Conservation (phyloP, 2,113 vertebrate species). For the Coptodon rendalli region DNA sequence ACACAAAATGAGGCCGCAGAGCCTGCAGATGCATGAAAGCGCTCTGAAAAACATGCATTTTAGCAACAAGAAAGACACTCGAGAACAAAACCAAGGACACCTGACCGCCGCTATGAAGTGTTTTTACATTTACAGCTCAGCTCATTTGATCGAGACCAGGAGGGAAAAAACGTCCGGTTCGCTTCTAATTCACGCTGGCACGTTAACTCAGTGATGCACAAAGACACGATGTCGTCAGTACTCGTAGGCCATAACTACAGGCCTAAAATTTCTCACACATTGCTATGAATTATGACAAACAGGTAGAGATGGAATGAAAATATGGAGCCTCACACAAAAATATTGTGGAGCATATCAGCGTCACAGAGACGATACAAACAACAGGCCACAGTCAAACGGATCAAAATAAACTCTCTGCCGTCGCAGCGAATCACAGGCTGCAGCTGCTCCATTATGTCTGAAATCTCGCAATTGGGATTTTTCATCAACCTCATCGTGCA, state of each 20-base stretch:
- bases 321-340: background rate
- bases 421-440: background rate
- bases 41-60: background rate
- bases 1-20: background rate
- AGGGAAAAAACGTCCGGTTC: background rate
- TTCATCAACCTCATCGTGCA: background rate
- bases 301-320: background rate
- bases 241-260: background rate
- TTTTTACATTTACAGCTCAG: background rate
- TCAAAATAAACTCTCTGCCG: background rate
- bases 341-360: background rate
- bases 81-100: background rate
- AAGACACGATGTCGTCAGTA: background rate
- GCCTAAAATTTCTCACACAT: background rate
- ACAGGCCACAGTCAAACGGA: background rate
- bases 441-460: background rate
- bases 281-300: background rate
- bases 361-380: background rate
- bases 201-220: background rate
- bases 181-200: background rate
- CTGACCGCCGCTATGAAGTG: background rate
- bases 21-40: background rate
- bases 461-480: background rate
- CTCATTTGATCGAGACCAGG: background rate
- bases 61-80: background rate